Conservation (phyloP, 2,113 vertebrate genomes). For the Cisticola juncidis region DNA sequence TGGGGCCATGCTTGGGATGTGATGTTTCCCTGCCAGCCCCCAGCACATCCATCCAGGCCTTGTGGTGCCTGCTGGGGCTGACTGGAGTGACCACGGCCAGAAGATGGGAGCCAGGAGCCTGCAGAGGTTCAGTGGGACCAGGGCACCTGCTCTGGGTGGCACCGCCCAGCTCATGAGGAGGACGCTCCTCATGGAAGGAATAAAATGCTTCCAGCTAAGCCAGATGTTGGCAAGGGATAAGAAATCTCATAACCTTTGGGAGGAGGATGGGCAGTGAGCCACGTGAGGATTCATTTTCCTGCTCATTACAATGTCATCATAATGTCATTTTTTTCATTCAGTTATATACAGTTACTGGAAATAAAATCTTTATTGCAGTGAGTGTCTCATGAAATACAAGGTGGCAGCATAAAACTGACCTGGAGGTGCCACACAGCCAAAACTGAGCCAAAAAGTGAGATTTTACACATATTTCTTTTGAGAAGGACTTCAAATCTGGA, state of each 20-base stretch:
- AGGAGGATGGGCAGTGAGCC: not conserved
- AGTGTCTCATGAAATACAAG: not conserved
- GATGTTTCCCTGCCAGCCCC: rapidly evolving
- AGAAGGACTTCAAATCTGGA: not conserved
- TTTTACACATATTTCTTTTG: not conserved
- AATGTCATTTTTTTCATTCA: not conserved
- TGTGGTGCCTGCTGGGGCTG: not conserved
- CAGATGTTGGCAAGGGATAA: not conserved
- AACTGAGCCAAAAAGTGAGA: not conserved
- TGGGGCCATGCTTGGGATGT: rapidly evolving
- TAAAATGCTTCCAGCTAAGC: not conserved
- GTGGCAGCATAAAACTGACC: not conserved
- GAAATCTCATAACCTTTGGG: not conserved
- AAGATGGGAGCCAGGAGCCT: not conserved
- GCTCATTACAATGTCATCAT: not conserved
- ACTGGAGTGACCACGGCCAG: not conserved
- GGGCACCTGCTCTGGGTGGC: not conserved
- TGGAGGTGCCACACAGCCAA: rapidly evolving
- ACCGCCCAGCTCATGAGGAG: not conserved
- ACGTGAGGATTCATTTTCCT: not conserved
- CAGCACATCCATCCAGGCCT: rapidly evolving
- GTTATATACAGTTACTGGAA: not conserved
- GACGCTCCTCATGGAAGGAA: not conserved
- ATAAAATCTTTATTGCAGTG: not conserved
- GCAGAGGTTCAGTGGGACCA: not conserved